phyloP scores from a whole-genome alignment of 2,113 vertebrate species.

The Zootoca vivipara region DNA sequence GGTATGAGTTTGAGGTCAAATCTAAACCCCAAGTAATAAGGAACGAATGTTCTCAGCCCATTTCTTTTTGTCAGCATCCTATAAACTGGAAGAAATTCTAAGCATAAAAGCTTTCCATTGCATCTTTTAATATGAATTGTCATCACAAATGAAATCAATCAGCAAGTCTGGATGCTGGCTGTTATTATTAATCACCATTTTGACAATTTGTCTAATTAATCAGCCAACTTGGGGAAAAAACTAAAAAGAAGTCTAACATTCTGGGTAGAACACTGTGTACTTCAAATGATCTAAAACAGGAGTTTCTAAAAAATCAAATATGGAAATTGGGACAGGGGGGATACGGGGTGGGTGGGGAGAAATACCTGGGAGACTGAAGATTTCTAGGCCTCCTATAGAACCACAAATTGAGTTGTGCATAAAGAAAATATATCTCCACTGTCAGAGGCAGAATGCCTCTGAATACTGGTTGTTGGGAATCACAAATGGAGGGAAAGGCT shows the following conservation, averaged over 20 bases:
- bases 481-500: too few relatives aligned
- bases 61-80: not conserved
- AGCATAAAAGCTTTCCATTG: not conserved
- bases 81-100: not conserved
- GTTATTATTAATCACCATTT: not conserved
- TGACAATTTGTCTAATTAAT: not conserved
- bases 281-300: not conserved
- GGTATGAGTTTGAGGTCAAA: not conserved
- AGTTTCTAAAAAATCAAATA: not conserved
- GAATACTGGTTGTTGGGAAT: too few relatives aligned
- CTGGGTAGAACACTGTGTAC: not conserved
- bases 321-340: not conserved
- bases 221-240: not conserved
- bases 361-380: not conserved
- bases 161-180: not conserved
- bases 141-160: not conserved
- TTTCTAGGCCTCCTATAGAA: not conserved
- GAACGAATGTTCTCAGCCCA: not conserved
- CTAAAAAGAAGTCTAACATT: too few relatives aligned
- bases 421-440: not conserved
- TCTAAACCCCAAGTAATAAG: slow-evolving; percentile 29
- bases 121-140: not conserved
- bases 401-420: not conserved
- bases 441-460: too few relatives aligned
- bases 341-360: not conserved